Evolutionary conservation across 2,888 invertebrate species (phyloP).

Genomic region (Lasius fuliginosus): DNA sequence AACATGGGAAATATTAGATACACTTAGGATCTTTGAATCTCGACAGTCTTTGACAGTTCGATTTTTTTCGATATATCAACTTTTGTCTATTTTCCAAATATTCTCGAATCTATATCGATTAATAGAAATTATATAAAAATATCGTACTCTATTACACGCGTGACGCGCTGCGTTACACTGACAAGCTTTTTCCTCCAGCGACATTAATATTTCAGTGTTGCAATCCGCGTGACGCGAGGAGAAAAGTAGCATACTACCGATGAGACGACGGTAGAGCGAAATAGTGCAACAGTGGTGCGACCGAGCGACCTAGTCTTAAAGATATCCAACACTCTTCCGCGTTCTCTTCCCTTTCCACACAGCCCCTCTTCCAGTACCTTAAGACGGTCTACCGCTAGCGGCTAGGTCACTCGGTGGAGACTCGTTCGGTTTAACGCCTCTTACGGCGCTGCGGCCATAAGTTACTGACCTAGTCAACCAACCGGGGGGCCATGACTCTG

Average conservation of each 20-base stretch:
- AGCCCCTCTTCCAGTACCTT: slow-evolving; percentile 76
- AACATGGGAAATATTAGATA: neutral
- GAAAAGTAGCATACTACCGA: slow-evolving; percentile 65
- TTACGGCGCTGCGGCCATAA: slow-evolving; percentile 75
- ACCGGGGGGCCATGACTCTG: slow-evolving; percentile 46
- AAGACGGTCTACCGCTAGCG: slow-evolving; percentile 83
- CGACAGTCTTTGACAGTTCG: neutral
- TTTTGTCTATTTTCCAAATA: neutral
- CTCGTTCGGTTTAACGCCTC: slow-evolving; percentile 64
- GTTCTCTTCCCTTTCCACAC: slow-evolving; percentile 85
- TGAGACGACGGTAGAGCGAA: slow-evolving; percentile 74
- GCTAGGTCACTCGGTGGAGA: slow-evolving; percentile 82
- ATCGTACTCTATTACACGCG: neutral
- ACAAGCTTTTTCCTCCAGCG: neutral
- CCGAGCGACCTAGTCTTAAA: slow-evolving; percentile 86
- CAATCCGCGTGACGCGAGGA: neutral
- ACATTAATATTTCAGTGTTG: slow-evolving; percentile 31
- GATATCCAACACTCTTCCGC: slow-evolving; percentile 84
- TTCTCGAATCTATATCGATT: neutral
- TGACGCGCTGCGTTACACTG: neutral
- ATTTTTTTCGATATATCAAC: neutral
- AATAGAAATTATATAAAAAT: neutral
- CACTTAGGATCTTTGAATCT: neutral
- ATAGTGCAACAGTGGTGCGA: slow-evolving; percentile 85
- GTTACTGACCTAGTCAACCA: slow-evolving; percentile 84